A percentile compares a stretch with the other conserved stretches of the same genome.
phyloP scores from a whole-genome alignment of 2,797 vertebrate species.

The Coranthus polyacanthus region DNA sequence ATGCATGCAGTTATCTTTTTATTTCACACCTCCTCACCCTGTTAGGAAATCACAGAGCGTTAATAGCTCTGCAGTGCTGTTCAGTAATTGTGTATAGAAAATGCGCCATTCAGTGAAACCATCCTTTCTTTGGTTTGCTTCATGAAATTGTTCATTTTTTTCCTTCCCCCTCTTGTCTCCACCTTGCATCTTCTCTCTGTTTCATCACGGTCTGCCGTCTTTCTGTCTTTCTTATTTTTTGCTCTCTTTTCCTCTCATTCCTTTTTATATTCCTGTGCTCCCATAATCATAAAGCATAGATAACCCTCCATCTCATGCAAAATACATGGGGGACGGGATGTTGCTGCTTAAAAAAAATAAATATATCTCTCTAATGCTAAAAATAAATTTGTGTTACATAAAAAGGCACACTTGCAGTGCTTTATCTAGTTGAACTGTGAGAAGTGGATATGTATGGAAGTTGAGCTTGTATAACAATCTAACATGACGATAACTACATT shows the following conservation, averaged over 20 bases:
- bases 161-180: conserved; percentile 7
- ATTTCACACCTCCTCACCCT: conserved; percentile 15
- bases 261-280: conserved; percentile 7
- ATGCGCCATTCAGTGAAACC: conserved; percentile 18
- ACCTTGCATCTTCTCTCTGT: conserved; percentile 9
- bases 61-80: conserved; percentile 24
- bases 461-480: conserved; percentile 14
- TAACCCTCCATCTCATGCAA: conserved; percentile 53
- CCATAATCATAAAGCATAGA: conserved; percentile 42
- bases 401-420: conserved; percentile 32
- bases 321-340: conserved; percentile 51
- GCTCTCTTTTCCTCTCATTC: conserved; percentile 2
- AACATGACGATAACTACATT: conserved; percentile 4
- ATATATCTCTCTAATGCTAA: conserved; percentile 53
- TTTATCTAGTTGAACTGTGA: conserved; percentile 7
- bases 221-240: conserved; percentile 11
- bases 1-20: conserved; percentile 9
- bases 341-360: conserved; percentile 48
- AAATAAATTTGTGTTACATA: conserved; percentile 56
- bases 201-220: not conserved
- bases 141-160: conserved; percentile 31
- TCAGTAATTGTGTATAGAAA: conserved; percentile 31
- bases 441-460: conserved; percentile 4
- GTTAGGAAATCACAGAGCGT: conserved; percentile 10
- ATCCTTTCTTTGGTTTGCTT: conserved; percentile 25